Conservation (phyloP, 2,113 vertebrate genomes). For the Hypomesus transpacificus region DNA sequence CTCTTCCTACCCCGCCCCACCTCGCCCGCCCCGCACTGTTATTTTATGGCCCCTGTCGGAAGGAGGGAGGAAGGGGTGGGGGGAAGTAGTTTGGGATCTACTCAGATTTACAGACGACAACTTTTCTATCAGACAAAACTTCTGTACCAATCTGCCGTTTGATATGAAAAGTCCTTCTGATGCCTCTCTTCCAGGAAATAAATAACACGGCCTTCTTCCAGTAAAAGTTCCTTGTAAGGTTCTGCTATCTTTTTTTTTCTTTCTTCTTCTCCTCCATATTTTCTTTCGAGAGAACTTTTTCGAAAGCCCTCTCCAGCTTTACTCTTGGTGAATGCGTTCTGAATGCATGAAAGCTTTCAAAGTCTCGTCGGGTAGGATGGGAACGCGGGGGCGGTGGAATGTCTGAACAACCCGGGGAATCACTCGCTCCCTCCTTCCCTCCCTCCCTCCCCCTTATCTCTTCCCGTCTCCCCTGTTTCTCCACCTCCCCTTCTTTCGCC, state of each 20-base stretch:
- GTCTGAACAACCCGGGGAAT: constrained; percentile 2
- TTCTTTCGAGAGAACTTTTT: constrained; percentile 45
- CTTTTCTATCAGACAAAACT: constrained; percentile 53
- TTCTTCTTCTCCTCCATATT: background rate
- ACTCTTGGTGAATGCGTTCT: constrained; percentile 52
- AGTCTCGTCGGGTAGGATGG: constrained; percentile 31
- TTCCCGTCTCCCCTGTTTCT: too few relatives aligned
- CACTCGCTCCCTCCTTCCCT: background rate
- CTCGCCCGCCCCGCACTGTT: constrained; percentile 37
- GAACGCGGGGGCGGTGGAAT: constrained; percentile 31
- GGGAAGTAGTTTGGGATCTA: constrained; percentile 65
- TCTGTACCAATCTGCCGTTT: constrained; percentile 53
- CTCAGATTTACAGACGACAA: constrained; percentile 64
- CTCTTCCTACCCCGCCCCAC: constrained; percentile 9
- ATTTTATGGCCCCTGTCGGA: constrained; percentile 69
- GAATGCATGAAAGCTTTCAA: constrained; percentile 64
- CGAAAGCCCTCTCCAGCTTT: constrained; percentile 58
- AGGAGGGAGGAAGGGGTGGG: constrained; percentile 24
- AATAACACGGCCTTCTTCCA: too few relatives aligned
- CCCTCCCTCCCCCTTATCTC: constrained; percentile 31
- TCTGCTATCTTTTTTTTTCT: background rate
- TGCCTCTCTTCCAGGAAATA: constrained; percentile 36
- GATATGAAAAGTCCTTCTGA: constrained; percentile 64
- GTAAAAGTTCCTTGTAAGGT: background rate
- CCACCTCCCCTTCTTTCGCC: too few relatives aligned